phyloP scores from a whole-genome alignment of 2,113 vertebrate species.

The Antechinus flavipes region DNA sequence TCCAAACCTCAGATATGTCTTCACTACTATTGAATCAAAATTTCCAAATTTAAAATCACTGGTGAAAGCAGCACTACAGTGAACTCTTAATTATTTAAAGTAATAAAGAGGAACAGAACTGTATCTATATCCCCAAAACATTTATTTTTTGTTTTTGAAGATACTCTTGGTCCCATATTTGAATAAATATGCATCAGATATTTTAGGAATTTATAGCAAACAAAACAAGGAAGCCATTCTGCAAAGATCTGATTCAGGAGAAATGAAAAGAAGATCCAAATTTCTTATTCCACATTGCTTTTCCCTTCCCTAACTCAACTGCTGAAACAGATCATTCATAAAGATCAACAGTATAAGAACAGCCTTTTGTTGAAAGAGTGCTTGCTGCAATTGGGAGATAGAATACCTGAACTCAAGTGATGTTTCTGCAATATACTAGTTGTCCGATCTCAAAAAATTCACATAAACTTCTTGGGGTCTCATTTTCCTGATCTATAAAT shows the following conservation, averaged over 20 bases:
- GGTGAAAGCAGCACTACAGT: background rate
- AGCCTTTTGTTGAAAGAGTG: background rate
- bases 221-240: background rate
- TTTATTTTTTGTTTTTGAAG: background rate
- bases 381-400: background rate
- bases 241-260: background rate
- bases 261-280: background rate
- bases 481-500: background rate
- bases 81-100: background rate
- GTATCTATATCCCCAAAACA: background rate
- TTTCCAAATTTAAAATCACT: constrained; percentile 49
- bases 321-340: background rate
- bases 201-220: background rate
- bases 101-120: background rate
- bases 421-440: background rate
- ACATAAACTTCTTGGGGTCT: background rate
- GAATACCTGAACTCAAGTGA: background rate
- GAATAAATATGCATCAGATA: background rate
- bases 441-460: background rate
- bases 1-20: constrained; percentile 37
- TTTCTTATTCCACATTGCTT: background rate
- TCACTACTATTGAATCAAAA: constrained; percentile 13
- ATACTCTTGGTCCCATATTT: constrained; percentile 1
- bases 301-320: background rate
- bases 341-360: background rate